These are phyloP conservation scores for Monopterus albus DNA, from an alignment of 2,113 vertebrate species.

Conservation along the genomic window DNA sequence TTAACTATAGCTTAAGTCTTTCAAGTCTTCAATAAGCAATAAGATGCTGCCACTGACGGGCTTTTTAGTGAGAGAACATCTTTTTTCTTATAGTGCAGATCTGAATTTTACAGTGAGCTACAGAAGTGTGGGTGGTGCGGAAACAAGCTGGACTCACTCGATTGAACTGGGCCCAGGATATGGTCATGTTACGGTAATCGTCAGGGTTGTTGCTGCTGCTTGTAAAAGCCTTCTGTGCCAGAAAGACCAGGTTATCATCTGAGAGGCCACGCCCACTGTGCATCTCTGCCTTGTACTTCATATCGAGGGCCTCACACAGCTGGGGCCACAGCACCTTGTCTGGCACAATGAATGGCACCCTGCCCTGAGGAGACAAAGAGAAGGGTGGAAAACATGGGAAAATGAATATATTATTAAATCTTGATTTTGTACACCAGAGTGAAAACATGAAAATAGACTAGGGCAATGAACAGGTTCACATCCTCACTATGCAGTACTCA, in stretches of 20 bases:
- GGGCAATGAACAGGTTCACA: neutral
- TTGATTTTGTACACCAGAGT: too few species aligned
- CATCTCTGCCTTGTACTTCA: conserved; percentile 95
- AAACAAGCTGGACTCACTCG: conserved; percentile 75
- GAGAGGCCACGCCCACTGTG: conserved; percentile 90
- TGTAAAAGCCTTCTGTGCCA: conserved; percentile 93
- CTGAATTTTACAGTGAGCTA: neutral
- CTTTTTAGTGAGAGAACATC: neutral
- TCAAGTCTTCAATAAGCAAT: too few species aligned
- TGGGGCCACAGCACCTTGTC: conserved; percentile 92
- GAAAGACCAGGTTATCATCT: conserved; percentile 92
- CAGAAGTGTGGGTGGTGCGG: neutral
- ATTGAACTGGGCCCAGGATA: conserved; percentile 96
- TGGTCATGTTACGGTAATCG: conserved; percentile 89
- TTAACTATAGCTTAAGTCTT: too few species aligned
- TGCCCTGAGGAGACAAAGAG: conserved; percentile 77
- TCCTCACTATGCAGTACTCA: neutral
- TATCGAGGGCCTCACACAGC: conserved; percentile 92
- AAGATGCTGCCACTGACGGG: too few species aligned
- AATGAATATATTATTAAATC: too few species aligned
- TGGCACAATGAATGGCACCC: conserved; percentile 92
- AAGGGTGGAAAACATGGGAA: neutral
- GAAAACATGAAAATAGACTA: too few species aligned
- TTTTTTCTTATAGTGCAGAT: neutral
- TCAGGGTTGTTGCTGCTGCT: conserved; percentile 87